Base-by-base conservation (phyloP, 1,140 invertebrate genomes). In the Meloidogyne exigua region DNA sequence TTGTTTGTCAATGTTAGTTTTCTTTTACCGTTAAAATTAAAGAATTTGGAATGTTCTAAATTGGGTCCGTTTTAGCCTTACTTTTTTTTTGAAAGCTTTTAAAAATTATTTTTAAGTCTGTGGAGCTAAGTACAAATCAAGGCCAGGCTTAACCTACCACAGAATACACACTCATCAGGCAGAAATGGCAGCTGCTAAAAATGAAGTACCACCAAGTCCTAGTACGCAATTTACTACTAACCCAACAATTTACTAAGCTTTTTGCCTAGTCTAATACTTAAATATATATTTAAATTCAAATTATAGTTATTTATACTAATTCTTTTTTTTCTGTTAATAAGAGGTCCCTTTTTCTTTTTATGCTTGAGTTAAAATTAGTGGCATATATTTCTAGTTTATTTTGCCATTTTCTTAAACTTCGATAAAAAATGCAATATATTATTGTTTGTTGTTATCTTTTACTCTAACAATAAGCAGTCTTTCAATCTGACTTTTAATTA, bases 81-180 rank as follows among this genome's bases (percentile, higher is more conserved):
- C 28, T 32, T 32, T 32, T 32, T 32, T 32, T 32, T 32, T 32
- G 7, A 32, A 32, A 32, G 2, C 28, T 32, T 32, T 0, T 42
- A 3, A 28, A 23, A 15, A 44, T 72, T 79, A 32, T 44, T 68
- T 39, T 78, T 78, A 10, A 87, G 86, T 83, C 62, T 98, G 95
- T 91, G 93, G 94, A 88, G 94, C 94, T 86, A 92, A 94, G 86
- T 98, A 97, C 92, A 97, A 98, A 91, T 96, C 94, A 70, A 91
- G 95, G 82, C 94, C 95, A 79, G 95, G 95, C 82, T 91, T 98
- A 85, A 94, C 93, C 83, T 97, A 97, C 91, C 95, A 98, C 91
- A 95, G 94, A 90, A 92, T 92, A 88, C 95, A 96, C 91, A 94
- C 94, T 85, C 95, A 96, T 90, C 92, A 93, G 3, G 62, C 72